phyloP scores from a whole-genome alignment of 1,140 invertebrate species.

The Calycopis cecrops region DNA sequence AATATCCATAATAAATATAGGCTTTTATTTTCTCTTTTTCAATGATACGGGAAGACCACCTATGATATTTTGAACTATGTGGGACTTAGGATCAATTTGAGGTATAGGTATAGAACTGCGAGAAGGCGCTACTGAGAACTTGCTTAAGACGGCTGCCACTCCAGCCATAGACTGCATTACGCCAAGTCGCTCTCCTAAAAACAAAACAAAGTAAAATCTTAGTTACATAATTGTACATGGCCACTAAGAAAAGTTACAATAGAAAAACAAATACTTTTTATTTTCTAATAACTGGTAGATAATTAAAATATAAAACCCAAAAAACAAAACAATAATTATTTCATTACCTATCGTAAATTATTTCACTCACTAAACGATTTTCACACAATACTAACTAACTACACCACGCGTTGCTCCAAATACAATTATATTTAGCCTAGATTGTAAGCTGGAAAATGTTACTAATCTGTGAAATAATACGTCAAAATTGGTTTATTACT shows the following conservation, averaged over 20 bases:
- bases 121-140: neutral
- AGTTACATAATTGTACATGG: no score
- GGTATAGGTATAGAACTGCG: neutral
- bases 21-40: neutral
- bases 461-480: no score
- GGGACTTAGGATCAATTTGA: neutral
- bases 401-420: no score
- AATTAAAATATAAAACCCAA: no score
- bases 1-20: neutral
- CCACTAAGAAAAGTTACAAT: neutral
- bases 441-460: no score
- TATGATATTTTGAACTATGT: conserved; percentile 9
- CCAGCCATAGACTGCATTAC: conserved; percentile 13
- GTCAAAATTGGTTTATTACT: no score
- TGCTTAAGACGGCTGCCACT: conserved; percentile 8
- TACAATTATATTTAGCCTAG: no score
- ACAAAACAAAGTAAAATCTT: neutral
- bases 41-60: conserved; percentile 12
- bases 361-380: neutral
- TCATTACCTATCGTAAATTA: no score
- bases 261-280: neutral
- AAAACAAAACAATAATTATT: no score
- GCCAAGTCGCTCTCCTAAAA: conserved; percentile 15
- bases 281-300: neutral
- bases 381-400: neutral